Conservation (phyloP, 2,888 invertebrate species). For the Cosmopolites sordidus region DNA sequence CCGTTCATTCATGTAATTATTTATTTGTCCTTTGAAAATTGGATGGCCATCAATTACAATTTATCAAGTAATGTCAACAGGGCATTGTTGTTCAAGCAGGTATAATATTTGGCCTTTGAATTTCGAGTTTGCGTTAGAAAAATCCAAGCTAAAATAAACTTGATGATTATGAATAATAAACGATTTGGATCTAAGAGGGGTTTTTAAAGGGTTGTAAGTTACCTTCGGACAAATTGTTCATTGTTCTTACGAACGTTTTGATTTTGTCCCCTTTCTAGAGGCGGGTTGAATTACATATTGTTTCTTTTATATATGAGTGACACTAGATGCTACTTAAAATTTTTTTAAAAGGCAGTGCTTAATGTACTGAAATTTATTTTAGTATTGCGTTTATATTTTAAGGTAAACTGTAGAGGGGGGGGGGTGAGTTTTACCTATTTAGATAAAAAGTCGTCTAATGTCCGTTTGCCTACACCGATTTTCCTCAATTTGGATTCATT, state of each 20-base stretch:
- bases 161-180: constrained; percentile 30
- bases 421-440: no score
- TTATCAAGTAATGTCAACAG: constrained; percentile 38
- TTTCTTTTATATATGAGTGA: neutral
- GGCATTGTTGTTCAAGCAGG: constrained; percentile 34
- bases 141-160: constrained; percentile 16
- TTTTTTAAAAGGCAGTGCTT: no score
- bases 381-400: no score
- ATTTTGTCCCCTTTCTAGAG: neutral
- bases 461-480: no score
- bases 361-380: no score
- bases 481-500: no score
- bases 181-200: constrained; percentile 3
- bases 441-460: no score
- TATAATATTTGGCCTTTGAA: constrained; percentile 34
- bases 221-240: neutral
- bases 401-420: no score
- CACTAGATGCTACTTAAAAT: neutral
- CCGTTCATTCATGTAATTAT: constrained; percentile 38
- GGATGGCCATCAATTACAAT: constrained; percentile 37
- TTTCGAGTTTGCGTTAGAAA: constrained; percentile 14
- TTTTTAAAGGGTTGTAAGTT: neutral
- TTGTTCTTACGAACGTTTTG: neutral
- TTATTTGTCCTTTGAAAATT: constrained; percentile 33
- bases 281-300: neutral